A percentile compares a stretch with the other conserved stretches of the same genome.
These are phyloP conservation scores for Tiaroga cobitis DNA, from an alignment of 2,797 vertebrate species.

Conservation along the genomic window DNA sequence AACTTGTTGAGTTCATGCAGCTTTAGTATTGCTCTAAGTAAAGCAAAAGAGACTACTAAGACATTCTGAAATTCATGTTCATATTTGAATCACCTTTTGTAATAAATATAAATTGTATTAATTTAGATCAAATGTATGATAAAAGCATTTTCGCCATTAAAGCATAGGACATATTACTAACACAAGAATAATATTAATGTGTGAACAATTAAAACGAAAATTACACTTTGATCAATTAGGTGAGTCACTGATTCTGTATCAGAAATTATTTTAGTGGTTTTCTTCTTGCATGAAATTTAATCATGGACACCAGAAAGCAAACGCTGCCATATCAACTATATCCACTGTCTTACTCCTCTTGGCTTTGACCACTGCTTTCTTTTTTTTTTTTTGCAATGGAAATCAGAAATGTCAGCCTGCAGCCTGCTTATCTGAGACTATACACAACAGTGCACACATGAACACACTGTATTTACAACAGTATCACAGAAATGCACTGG, in stretches of 20 bases:
- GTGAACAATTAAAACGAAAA: neutral
- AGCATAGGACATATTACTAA: neutral
- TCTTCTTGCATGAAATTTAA: neutral
- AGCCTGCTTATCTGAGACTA: neutral
- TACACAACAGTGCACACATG: neutral
- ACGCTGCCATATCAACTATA: neutral
- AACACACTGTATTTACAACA: neutral
- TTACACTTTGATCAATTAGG: no score
- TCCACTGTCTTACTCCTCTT: neutral
- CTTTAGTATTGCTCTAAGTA: neutral
- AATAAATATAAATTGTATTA: neutral
- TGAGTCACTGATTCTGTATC: neutral
- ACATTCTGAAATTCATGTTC: neutral
- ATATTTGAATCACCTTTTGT: neutral
- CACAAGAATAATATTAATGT: neutral
- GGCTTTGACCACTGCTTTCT: neutral
- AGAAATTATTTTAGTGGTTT: neutral
- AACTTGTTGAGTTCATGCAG: neutral
- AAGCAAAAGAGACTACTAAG: neutral
- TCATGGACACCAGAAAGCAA: neutral
- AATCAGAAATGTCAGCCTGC: neutral
- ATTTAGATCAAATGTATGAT: neutral
- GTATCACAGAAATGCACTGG: neutral
- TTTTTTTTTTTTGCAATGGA: neutral
- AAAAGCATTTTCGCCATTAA: neutral